Base-by-base conservation (phyloP, 1,140 invertebrate species). In the Bactericera cockerelli region DNA sequence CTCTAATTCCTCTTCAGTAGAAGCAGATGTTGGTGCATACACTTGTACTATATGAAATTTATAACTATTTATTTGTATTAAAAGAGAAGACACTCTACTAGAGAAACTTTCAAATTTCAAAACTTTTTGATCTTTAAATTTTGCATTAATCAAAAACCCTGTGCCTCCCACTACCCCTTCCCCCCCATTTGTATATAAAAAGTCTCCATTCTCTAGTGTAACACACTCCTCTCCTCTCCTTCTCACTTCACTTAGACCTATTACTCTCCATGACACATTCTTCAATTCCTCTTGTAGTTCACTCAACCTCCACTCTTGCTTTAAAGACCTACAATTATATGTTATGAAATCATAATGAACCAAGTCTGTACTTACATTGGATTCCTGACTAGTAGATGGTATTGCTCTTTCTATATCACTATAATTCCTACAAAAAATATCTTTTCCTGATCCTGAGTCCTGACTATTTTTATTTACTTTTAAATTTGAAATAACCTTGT, bases 201-300 rank as follows among this genome's bases (percentile, higher is more conserved):
- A 4, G n/a, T 49, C n/a, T 22, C 42, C 42, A 22, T n/a, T 49
- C 19, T 49, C n/a, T n/a, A 49, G n/a, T 10, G 6, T 3, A n/a
- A 49, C 8, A 49, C 42, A 49, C 22, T 22, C 42, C n/a, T 49
- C 42, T 16, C 42, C 42, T 49, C 42, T n/a, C n/a, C 42, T 49
- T 49, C 42, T 49, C n/a, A 49, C 42, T 16, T 49, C 42, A 19
- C 4, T 16, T 22, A 49, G 19, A 19, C 42, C 42, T 16, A 49
- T 4, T 10, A 49, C 42, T 4, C 19, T n/a, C 42, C 42, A 49
- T 49, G 4, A 4, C 3, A 49, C 22, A 49, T n/a, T n/a, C n/a
- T 49, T 22, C n/a, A 49, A n/a, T 22, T 49, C 42, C 22, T 49
- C 42, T n/a, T 49, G 4, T n/a, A 49, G 19, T 4, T 4, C n/a